These are phyloP conservation scores for Echeneis naucrates DNA, from an alignment of 2,797 vertebrate species.

Conservation along the genomic window DNA sequence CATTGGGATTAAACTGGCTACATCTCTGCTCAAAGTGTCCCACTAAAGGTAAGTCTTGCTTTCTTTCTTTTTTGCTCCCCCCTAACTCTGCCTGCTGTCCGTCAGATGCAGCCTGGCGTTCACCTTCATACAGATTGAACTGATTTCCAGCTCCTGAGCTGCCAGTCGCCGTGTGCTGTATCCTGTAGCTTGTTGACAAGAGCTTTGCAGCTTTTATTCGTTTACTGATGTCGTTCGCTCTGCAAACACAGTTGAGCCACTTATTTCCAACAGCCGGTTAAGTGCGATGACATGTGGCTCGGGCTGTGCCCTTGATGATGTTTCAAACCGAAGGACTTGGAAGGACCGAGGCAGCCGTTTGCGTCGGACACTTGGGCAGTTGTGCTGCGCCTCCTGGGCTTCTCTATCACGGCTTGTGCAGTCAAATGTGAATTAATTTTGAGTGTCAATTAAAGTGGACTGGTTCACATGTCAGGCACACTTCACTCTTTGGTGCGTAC, in stretches of 20 bases:
- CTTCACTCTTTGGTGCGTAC: constrained; percentile 28
- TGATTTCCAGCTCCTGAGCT: constrained; percentile 13
- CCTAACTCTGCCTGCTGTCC: background rate
- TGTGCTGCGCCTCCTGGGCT: constrained; percentile 1
- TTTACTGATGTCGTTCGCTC: background rate
- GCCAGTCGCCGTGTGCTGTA: background rate
- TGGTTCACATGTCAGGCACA: constrained; percentile 19
- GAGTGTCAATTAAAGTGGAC: constrained; percentile 40
- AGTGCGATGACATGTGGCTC: constrained; percentile 40
- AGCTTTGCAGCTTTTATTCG: background rate
- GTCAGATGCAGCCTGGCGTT: background rate
- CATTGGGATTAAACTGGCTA: constrained; percentile 79
- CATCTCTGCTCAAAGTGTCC: constrained; percentile 59
- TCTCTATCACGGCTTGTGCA: background rate
- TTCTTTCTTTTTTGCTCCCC: background rate
- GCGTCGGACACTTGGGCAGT: constrained; percentile 22
- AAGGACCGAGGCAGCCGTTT: constrained; percentile 11
- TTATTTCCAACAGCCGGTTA: constrained; percentile 16
- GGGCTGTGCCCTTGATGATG: constrained; percentile 58
- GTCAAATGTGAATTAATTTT: constrained; percentile 1
- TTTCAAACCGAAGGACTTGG: constrained; percentile 31
- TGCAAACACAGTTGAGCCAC: constrained; percentile 21
- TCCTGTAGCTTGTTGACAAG: constrained; percentile 30
- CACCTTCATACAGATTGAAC: constrained; percentile 5
- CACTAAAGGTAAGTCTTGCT: constrained; percentile 75